phyloP scores from a whole-genome alignment of 2,888 invertebrate species.

The Sylvicola fuscatus region DNA sequence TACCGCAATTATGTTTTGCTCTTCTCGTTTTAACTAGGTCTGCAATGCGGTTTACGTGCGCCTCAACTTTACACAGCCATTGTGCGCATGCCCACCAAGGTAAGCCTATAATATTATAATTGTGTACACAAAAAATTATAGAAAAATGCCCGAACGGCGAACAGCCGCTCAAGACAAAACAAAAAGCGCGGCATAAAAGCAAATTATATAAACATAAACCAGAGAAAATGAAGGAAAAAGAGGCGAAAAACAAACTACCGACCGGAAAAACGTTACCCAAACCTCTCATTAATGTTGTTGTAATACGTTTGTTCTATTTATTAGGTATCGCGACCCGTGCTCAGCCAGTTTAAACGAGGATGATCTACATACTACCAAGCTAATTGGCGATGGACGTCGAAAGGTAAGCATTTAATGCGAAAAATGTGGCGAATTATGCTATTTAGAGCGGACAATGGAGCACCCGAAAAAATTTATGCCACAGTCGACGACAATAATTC shows the following conservation, averaged over 20 bases:
- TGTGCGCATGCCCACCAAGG: conserved; percentile 78
- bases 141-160: neutral
- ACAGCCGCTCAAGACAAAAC: no score
- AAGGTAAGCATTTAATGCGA: conserved; percentile 34
- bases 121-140: neutral
- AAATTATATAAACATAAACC: no score
- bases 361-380: conserved; percentile 79
- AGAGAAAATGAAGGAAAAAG: no score
- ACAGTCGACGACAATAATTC: no score
- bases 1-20: neutral
- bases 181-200: no score
- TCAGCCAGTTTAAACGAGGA: conserved; percentile 77
- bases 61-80: conserved; percentile 77
- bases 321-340: conserved; percentile 64
- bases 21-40: conserved; percentile 30
- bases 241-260: no score
- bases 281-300: no score
- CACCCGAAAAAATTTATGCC: no score
- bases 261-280: no score
- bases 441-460: no score
- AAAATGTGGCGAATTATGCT: no score
- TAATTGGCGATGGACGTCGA: conserved; percentile 66
- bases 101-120: conserved; percentile 10
- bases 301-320: neutral
- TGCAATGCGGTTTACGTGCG: conserved; percentile 87